Conservation (phyloP, 2,797 vertebrate species). For the Allobates femoralis region DNA sequence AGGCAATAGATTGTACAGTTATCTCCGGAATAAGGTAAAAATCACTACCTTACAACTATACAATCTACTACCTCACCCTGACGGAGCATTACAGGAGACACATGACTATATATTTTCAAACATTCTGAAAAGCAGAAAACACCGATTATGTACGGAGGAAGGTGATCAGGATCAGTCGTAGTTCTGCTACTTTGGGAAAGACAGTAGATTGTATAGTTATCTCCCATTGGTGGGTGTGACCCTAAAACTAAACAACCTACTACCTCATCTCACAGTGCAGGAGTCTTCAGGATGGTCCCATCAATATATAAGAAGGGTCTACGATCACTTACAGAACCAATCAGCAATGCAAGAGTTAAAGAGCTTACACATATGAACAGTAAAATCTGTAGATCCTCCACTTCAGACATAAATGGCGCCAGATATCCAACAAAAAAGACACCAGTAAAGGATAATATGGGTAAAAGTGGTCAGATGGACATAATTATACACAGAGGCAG, state of each 20-base stretch:
- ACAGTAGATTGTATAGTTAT: conserved; percentile 99
- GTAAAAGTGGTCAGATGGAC: no score
- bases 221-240: conserved; percentile 98
- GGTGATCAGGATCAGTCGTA: conserved; percentile 47
- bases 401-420: no score
- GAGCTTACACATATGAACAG: background rate
- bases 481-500: no score
- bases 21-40: conserved; percentile 94
- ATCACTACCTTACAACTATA: conserved; percentile 98
- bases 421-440: no score
- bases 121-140: background rate
- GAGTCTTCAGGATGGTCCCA: conserved; percentile 62
- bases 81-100: conserved; percentile 73
- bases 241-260: conserved; percentile 99
- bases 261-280: conserved; percentile 96
- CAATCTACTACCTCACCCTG: conserved; percentile 99
- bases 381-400: background rate
- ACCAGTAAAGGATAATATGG: no score
- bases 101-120: background rate
- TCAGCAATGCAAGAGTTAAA: background rate
- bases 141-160: background rate
- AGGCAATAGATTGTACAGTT: conserved; percentile 99
- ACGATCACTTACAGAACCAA: background rate
- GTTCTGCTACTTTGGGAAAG: conserved; percentile 91
- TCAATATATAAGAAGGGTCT: background rate